A percentile compares a stretch with the other conserved stretches of the same genome.
Conservation (phyloP, 2,888 invertebrate species). For the Dione juno region DNA sequence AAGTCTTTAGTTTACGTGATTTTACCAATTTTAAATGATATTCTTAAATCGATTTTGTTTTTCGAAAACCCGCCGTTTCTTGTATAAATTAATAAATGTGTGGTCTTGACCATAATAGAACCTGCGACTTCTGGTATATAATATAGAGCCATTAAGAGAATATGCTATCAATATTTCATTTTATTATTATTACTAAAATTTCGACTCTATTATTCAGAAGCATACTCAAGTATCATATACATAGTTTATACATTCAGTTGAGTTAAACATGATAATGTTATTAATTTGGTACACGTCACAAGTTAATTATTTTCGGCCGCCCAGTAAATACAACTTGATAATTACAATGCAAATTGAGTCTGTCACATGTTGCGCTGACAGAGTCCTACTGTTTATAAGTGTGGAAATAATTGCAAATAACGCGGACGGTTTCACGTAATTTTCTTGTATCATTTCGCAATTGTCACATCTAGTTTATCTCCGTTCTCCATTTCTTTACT, state of each 20-base stretch:
- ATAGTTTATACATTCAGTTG: conserved; percentile 7
- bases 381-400: conserved; percentile 30
- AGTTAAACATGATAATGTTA: conserved; percentile 28
- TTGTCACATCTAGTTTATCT: not conserved
- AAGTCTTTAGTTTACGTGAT: no score
- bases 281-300: conserved; percentile 27
- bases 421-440: not conserved
- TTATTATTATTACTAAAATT: no score
- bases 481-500: no score
- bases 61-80: no score
- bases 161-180: no score
- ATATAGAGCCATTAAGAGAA: no score
- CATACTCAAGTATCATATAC: not conserved
- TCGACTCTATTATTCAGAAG: not conserved
- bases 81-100: no score
- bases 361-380: conserved; percentile 41
- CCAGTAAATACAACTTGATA: conserved; percentile 42
- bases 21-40: no score
- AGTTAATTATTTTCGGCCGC: conserved; percentile 42
- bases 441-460: not conserved
- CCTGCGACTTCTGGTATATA: no score
- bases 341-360: conserved; percentile 48
- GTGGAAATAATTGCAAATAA: conserved; percentile 17
- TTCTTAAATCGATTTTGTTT: no score
- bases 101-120: no score